phyloP scores from a whole-genome alignment of 2,113 vertebrate species.

The Petroica traversi region DNA sequence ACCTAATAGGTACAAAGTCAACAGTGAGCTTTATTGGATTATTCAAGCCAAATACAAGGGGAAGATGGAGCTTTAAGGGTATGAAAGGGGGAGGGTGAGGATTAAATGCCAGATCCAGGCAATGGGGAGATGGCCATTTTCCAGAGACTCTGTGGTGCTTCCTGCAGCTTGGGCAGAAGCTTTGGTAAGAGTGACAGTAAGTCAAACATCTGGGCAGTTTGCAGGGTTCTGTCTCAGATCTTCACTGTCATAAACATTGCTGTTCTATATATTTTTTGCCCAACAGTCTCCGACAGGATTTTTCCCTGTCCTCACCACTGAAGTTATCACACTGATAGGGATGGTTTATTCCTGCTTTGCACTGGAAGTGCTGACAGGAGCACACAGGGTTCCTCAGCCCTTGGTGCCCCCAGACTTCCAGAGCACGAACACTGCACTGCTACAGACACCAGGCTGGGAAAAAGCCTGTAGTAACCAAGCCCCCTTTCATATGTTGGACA shows the following conservation, averaged over 20 bases:
- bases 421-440: neutral
- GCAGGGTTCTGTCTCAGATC: neutral
- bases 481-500: neutral
- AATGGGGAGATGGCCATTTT: neutral
- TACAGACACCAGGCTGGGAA: neutral
- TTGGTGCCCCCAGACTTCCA: neutral
- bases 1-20: neutral
- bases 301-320: neutral
- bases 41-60: neutral
- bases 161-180: neutral
- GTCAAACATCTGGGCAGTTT: neutral
- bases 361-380: neutral
- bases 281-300: neutral
- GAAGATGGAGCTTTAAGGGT: neutral
- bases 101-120: neutral
- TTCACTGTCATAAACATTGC: neutral
- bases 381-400: neutral
- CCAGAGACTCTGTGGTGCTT: neutral
- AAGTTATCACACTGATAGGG: neutral
- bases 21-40: neutral
- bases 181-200: neutral
- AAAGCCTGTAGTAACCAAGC: neutral
- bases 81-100: neutral
- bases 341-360: neutral
- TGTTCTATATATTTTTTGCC: neutral